phyloP scores from a whole-genome alignment of 2,113 vertebrate genomes.

The Hypanus sabinus region DNA sequence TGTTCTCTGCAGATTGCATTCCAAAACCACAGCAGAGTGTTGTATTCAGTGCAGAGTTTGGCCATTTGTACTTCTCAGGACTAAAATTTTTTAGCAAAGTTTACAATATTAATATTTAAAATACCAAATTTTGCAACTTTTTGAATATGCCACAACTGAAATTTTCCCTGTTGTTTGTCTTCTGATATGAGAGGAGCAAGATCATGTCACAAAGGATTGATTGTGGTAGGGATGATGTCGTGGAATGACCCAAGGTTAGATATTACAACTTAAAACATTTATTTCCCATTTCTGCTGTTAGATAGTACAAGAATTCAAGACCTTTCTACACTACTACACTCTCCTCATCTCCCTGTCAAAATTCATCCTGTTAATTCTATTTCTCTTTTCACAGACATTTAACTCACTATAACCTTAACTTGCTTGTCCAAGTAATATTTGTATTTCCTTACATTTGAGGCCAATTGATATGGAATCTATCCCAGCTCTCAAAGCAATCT shows the following conservation, averaged over 20 bases:
- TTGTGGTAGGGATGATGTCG: constrained; percentile 14
- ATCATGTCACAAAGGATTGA: constrained; percentile 34
- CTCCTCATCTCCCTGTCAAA: too few species aligned
- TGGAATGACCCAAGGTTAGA: not conserved
- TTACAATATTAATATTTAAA: not conserved
- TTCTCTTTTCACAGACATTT: too few species aligned
- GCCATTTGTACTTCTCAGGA: not conserved
- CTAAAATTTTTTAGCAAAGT: not conserved
- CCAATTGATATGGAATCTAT: too few species aligned
- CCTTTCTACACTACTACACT: too few species aligned
- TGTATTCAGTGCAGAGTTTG: not conserved
- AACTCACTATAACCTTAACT: too few species aligned
- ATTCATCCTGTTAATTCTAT: too few species aligned
- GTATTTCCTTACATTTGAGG: too few species aligned
- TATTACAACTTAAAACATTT: not conserved
- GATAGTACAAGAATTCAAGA: too few species aligned
- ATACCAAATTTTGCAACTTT: not conserved
- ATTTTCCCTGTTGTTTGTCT: not conserved
- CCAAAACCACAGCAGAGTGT: not conserved
- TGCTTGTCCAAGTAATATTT: too few species aligned
- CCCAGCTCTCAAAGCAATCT: too few species aligned
- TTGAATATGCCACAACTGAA: not conserved
- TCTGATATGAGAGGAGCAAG: not conserved
- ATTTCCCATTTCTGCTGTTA: too few species aligned
- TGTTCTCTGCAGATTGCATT: not conserved